These are phyloP conservation scores for Istiophorus platypterus DNA, from an alignment of 2,113 vertebrate genomes.

Conservation along the genomic window DNA sequence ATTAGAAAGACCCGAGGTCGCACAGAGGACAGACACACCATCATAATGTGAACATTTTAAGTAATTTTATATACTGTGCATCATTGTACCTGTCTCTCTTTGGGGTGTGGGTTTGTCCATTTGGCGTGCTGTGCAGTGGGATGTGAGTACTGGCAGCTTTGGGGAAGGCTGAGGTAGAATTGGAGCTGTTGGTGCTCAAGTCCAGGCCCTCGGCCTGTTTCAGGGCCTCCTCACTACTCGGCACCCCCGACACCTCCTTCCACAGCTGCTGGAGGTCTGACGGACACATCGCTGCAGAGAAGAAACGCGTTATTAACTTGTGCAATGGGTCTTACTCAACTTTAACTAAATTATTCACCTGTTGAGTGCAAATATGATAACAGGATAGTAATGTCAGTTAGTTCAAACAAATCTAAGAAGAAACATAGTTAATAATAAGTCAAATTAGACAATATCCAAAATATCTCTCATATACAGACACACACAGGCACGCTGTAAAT, in stretches of 20 bases:
- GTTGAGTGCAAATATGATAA: neutral
- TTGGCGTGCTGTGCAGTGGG: constrained; percentile 93
- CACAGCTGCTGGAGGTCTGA: constrained; percentile 98
- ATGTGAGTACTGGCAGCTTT: constrained; percentile 95
- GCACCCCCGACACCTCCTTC: constrained; percentile 95
- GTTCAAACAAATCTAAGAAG: constrained; percentile 24
- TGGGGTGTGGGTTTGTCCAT: constrained; percentile 96
- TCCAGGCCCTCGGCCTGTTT: constrained; percentile 97
- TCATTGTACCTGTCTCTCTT: constrained; percentile 95
- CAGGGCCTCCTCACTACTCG: constrained; percentile 91
- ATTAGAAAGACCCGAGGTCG: constrained; percentile 35
- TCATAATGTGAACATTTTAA: neutral
- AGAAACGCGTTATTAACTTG: neutral
- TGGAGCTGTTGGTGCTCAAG: constrained; percentile 96
- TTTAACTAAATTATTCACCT: neutral
- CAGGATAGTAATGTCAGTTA: neutral
- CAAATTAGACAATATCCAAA: neutral
- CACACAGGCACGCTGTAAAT: constrained; percentile 28
- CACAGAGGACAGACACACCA: constrained; percentile 42
- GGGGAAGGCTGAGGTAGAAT: constrained; percentile 97
- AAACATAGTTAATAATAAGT: constrained; percentile 5
- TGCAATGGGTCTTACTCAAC: neutral
- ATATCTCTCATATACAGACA: constrained; percentile 13
- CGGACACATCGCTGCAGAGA: constrained; percentile 91
- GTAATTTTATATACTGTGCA: neutral